Percentiles rank a stretch among this genome's conserved stretches.
Evolutionary conservation across 2,888 invertebrate species (phyloP).

Genomic region (Fragum sueziense): DNA sequence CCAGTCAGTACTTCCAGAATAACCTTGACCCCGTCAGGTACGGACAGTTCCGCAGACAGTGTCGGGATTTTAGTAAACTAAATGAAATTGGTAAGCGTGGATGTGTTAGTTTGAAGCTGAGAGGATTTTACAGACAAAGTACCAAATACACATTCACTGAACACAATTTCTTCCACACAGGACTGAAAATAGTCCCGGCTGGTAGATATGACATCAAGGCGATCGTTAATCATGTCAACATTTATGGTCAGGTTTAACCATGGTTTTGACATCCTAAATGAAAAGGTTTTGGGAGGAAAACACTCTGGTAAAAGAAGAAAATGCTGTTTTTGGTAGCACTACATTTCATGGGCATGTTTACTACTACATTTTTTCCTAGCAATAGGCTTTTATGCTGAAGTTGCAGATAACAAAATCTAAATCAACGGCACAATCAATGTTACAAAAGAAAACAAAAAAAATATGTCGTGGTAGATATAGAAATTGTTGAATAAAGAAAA

Average conservation of each 20-base stretch:
- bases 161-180: slow-evolving; percentile 75
- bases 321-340: too few relatives aligned
- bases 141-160: slow-evolving; percentile 63
- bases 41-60: slow-evolving; percentile 63
- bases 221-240: slow-evolving; percentile 62
- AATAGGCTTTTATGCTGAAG: too few relatives aligned
- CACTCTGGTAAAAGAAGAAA: too few relatives aligned
- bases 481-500: too few relatives aligned
- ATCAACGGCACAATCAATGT: too few relatives aligned
- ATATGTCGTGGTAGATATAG: too few relatives aligned
- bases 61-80: slow-evolving; percentile 59
- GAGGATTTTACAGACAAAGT: slow-evolving; percentile 54
- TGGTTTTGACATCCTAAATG: too few relatives aligned
- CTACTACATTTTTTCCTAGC: too few relatives aligned
- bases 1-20: slow-evolving; percentile 75
- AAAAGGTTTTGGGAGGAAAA: too few relatives aligned
- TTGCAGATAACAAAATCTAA: too few relatives aligned
- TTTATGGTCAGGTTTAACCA: slow-evolving; percentile 45
- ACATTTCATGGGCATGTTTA: too few relatives aligned
- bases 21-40: slow-evolving; percentile 70
- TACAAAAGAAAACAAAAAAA: too few relatives aligned
- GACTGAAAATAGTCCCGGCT: slow-evolving; percentile 57
- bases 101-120: slow-evolving; percentile 67
- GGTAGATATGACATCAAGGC: slow-evolving; percentile 56
- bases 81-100: slow-evolving; percentile 62